These are phyloP conservation scores for Cryptocephalus moraei DNA, from an alignment of 2,888 invertebrate species.

Conservation along the genomic window DNA sequence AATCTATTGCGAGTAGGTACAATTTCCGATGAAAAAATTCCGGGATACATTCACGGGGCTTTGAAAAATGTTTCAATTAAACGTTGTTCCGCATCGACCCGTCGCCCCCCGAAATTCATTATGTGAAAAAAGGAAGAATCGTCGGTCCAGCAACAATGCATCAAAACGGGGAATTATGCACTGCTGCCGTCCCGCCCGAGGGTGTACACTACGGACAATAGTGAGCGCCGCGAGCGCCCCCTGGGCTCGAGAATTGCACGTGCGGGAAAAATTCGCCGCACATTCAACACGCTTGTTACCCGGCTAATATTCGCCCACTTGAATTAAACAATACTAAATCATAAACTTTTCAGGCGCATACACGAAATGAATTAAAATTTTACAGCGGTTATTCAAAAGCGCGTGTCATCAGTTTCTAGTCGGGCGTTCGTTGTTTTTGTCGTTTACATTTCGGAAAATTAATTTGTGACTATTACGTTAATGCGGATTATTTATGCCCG, in stretches of 20 bases:
- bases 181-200: background rate
- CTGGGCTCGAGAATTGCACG: constrained; percentile 11
- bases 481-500: background rate
- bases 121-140: no score
- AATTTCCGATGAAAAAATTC: no score
- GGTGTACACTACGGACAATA: background rate
- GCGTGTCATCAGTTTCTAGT: constrained; percentile 20
- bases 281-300: constrained; percentile 21
- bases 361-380: constrained; percentile 36
- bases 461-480: constrained; percentile 15
- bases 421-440: constrained; percentile 25
- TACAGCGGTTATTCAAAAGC: constrained; percentile 28
- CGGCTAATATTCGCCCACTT: constrained; percentile 23
- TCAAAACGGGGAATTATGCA: background rate
- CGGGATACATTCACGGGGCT: no score
- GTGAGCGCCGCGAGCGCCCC: background rate
- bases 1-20: no score
- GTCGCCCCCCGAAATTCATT: no score
- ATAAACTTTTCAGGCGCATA: constrained; percentile 33
- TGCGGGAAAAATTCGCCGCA: constrained; percentile 24
- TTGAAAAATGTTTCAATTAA: no score
- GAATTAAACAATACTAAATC: constrained; percentile 31
- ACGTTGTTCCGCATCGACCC: no score
- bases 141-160: background rate
- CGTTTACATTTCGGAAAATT: constrained; percentile 28